Evolutionary conservation across 1,140 invertebrate species (phyloP), one percentile per base, ranked within the genome.

Genomic region (Eriosoma lanigerum): DNA sequence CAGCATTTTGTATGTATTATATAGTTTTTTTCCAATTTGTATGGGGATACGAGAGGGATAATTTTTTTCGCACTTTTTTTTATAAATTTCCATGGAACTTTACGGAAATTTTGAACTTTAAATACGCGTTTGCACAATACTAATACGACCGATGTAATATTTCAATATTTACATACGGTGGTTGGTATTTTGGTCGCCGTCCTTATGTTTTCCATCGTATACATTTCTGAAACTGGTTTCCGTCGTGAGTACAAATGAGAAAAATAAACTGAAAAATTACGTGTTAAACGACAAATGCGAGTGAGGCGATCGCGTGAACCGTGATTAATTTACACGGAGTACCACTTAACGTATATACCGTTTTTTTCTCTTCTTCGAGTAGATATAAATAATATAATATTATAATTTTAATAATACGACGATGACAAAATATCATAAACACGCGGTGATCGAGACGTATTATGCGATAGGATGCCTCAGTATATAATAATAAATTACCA

Each of bases 301-400:
- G 70, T 52, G 70, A 12, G 19, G 29, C 54, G 50, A 56, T 56
- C 50, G 32, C n/a, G 6, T 56, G 50, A 54, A 56, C 72, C 52
- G 52, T 75, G 72, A 58, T 56, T 58, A 75, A 75, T 58, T 56
- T 75, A 75, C 72, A 75, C 52, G 72, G 52, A 75, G 72, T 75
- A 44, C 54, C 72, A 75, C 72, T 75, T 75, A 75, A 75, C 32
- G 72, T 58, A 13, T 29, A 29, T 52, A 52, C 17, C 24, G 48
- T 72, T 52, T 52, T 72, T 52, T 17, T 70, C 24, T 17, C 68
- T 29, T 5, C n/a, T 3, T 50, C 38, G 6, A 6, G 64, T 1
- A 1, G 12, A n/a, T 17, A n/a, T 8, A 54, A 2, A n/a, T 38
- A 38, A 38, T 38, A 38, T 38, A 4, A 38, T 38, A 38, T 38